Conservation (phyloP, 2,888 invertebrate species). For the Caenorhabditis sp. region DNA sequence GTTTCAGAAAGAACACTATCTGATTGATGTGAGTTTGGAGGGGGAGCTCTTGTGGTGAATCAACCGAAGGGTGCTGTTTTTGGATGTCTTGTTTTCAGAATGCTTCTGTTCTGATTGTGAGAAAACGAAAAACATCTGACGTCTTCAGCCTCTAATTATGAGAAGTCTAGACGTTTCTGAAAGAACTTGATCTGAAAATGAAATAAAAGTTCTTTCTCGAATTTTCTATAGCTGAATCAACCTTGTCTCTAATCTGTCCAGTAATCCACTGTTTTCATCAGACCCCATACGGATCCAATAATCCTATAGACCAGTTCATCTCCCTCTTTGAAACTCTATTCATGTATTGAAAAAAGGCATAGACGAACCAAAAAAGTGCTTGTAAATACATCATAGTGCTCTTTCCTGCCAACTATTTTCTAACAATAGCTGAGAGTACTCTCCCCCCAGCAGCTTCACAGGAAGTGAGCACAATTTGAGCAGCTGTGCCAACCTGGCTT, state of each 20-base stretch:
- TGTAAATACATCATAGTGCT: slow-evolving; percentile 30
- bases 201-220: background rate
- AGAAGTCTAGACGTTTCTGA: background rate
- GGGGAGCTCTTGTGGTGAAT: background rate
- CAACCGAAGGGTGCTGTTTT: background rate
- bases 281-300: slow-evolving; percentile 11
- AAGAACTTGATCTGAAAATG: slow-evolving; percentile 5
- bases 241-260: background rate
- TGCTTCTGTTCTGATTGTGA: no score
- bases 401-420: slow-evolving; percentile 30
- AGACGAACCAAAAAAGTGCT: slow-evolving; percentile 25
- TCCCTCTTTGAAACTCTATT: background rate
- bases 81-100: background rate
- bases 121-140: background rate
- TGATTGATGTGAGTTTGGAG: slow-evolving; percentile 62
- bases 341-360: background rate
- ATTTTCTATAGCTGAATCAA: slow-evolving; percentile 14
- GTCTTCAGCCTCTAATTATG: background rate
- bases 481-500: slow-evolving; percentile 60
- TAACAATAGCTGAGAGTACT: slow-evolving; percentile 51
- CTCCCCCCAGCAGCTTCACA: slow-evolving; percentile 7
- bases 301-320: slow-evolving; percentile 32
- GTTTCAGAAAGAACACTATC: slow-evolving; percentile 51
- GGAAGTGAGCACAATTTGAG: slow-evolving; percentile 65
- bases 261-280: slow-evolving; percentile 22